phyloP scores from a whole-genome alignment of 2,797 vertebrate genomes.

The Sebastes trivittatus region DNA sequence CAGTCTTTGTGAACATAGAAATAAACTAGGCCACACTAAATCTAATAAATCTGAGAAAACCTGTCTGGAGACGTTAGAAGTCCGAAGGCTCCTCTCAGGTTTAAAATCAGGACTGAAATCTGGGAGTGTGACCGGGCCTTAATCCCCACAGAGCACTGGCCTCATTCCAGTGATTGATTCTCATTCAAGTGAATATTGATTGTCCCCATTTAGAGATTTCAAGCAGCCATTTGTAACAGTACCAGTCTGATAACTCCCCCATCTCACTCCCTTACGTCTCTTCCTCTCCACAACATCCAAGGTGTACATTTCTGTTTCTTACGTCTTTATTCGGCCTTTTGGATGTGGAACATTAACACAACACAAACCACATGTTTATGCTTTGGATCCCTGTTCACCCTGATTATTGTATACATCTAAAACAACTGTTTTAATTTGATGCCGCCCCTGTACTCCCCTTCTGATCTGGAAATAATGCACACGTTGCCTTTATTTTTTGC shows the following conservation, averaged over 20 bases:
- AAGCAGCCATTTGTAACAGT: constrained; percentile 65
- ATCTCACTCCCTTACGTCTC: constrained; percentile 17
- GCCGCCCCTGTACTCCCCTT: not conserved
- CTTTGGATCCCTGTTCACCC: not conserved
- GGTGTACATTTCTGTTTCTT: not conserved
- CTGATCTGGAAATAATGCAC: not conserved
- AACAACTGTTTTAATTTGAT: not conserved
- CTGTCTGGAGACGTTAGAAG: not conserved
- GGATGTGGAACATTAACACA: not conserved
- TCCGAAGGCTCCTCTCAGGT: not conserved
- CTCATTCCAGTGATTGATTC: constrained; percentile 75
- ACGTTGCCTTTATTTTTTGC: not conserved
- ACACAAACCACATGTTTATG: not conserved
- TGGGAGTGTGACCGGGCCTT: constrained; percentile 37
- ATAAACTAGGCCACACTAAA: not conserved
- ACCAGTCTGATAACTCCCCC: constrained; percentile 44
- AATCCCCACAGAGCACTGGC: constrained; percentile 61
- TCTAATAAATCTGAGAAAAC: not conserved
- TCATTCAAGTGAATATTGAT: constrained; percentile 75
- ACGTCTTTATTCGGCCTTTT: not conserved
- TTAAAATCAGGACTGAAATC: constrained; percentile 49
- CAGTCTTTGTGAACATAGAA: not conserved
- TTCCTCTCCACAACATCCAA: not conserved
- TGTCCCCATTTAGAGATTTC: constrained; percentile 71
- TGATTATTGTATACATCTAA: not conserved